Evolutionary conservation across 1,140 invertebrate genomes (phyloP), one percentile per base, ranked within the genome.

Genomic region (Onthophagus taurus): DNA sequence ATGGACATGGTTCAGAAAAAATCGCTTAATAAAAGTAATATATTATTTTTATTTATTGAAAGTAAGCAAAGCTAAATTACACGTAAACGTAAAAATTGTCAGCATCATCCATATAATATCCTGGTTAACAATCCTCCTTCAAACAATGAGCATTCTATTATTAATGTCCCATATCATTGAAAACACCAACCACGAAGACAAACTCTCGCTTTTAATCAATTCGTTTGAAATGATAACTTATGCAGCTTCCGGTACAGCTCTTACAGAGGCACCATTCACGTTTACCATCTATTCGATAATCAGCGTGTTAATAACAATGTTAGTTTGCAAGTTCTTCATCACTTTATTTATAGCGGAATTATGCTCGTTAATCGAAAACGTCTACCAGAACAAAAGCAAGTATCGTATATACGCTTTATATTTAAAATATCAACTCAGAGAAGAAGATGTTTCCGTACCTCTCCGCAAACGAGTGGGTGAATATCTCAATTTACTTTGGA

Each of bases 401-500:
- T 41, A 41, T 17, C 21, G 11, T 17, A 19, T 13, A 17, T 41
- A 26, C 38, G 38, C 38, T 0, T 3, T 11, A 11, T 14, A 21
- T 3, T 7, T 41, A 8, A 29, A 41, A 17, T 16, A 16, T 0
- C 29, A 41, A n/a, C 24, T 41, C 21, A 26, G 11, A 29, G 18
- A 12, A 4, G 38, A 41, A 18, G 24, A 16, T 16, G 23, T 41
- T 4, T 41, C 38, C 2, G 18, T 29, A 29, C 38, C 38, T 3
- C 14, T 41, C 4, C 23, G 21, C 11, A 41, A 29, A 18, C 21
- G 24, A 11, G 23, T 41, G 9, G 11, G 1, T n/a, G 12, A 26
- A 29, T 49, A 52, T 19, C 39, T 44, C 2, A 42, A 41, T 19
- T n/a, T 45, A 2, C 19, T 49, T 1, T 38, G 43, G 38, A 24